phyloP scores from a whole-genome alignment of 2,113 vertebrate genomes.

The Plestiodon gilberti region DNA sequence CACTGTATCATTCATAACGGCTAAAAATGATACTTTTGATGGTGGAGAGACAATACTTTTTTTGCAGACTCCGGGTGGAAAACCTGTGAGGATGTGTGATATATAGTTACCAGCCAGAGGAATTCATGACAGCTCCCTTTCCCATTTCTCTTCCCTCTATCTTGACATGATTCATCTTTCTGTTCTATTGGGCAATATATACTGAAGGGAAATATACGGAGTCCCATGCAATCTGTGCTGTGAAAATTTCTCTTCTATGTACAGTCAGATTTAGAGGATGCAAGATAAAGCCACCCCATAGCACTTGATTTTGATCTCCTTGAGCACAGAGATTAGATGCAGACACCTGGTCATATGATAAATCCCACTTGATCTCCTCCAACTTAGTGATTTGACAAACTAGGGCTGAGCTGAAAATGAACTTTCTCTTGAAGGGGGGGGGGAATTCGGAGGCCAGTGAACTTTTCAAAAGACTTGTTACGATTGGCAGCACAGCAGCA shows the following conservation, averaged over 20 bases:
- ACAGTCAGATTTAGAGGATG: background rate
- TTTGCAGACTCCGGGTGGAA: background rate
- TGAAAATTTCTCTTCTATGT: background rate
- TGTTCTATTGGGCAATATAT: background rate
- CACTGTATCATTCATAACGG: background rate
- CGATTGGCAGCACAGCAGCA: too few relatives aligned
- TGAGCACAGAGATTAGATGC: background rate
- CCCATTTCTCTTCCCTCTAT: background rate
- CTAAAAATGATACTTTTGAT: slow-evolving; percentile 4
- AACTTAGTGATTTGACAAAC: background rate
- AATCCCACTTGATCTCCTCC: background rate
- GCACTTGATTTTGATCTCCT: background rate
- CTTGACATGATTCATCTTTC: background rate
- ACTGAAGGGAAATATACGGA: background rate
- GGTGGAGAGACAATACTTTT: background rate
- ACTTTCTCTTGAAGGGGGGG: too few relatives aligned
- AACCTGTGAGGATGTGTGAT: background rate
- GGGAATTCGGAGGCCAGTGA: too few relatives aligned
- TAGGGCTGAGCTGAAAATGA: background rate
- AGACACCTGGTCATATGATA: background rate
- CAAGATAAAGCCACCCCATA: background rate
- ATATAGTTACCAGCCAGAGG: background rate
- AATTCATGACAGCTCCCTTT: background rate
- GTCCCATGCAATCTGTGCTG: background rate
- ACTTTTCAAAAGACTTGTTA: too few relatives aligned